Conservation (phyloP, 2,888 invertebrate species). For the Stenolophus ochropezus region DNA sequence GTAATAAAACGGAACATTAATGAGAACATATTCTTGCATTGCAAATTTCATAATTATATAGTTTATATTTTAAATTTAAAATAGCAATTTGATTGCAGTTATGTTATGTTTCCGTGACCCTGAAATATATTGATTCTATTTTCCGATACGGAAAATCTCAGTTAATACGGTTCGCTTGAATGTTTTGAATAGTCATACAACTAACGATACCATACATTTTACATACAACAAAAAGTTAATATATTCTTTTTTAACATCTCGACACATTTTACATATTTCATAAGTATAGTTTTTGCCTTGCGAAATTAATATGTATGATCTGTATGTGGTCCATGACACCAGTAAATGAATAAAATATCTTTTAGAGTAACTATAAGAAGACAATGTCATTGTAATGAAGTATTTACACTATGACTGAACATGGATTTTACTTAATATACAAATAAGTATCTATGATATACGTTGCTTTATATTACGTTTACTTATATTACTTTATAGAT, state of each 20-base stretch:
- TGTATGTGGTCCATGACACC: slow-evolving; percentile 16
- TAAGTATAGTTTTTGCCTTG: background rate
- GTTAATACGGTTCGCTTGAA: slow-evolving; percentile 1
- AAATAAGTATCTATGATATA: slow-evolving; percentile 39
- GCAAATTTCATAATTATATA: background rate
- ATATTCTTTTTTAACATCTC: slow-evolving; percentile 6
- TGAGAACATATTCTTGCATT: background rate
- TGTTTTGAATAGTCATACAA: slow-evolving; percentile 11
- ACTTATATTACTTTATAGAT: slow-evolving; percentile 25
- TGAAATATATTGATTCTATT: slow-evolving; percentile 36
- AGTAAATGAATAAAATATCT: slow-evolving; percentile 7
- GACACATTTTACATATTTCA: slow-evolving; percentile 14
- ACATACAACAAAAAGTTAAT: background rate
- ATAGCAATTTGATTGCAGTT: slow-evolving; percentile 16
- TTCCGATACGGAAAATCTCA: slow-evolving; percentile 38
- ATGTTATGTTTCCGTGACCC: slow-evolving; percentile 26
- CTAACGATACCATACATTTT: slow-evolving; percentile 21
- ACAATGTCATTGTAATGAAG: slow-evolving; percentile 5
- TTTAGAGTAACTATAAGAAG: slow-evolving; percentile 6
- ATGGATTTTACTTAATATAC: slow-evolving; percentile 4
- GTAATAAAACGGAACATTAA: too few relatives aligned
- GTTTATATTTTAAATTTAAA: background rate
- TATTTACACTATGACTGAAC: slow-evolving; percentile 34
- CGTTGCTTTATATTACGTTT: background rate
- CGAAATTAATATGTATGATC: slow-evolving; percentile 15